Evolutionary conservation across 1,140 invertebrate genomes (phyloP).

Genomic region (Bombyx mandarina): DNA sequence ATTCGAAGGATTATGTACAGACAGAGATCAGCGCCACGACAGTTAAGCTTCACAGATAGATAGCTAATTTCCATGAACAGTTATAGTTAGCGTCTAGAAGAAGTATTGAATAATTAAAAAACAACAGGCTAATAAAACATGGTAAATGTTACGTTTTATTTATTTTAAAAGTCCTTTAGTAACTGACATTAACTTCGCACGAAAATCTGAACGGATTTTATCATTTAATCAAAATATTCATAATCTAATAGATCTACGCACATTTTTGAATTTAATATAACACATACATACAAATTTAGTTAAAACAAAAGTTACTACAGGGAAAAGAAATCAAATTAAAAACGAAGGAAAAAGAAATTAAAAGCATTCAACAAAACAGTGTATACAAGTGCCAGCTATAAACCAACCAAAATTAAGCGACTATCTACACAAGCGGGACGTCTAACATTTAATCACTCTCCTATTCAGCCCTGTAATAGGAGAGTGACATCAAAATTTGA

Average conservation of each 20-base stretch:
- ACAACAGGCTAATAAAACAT: neutral
- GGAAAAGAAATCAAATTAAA: constrained; percentile 39
- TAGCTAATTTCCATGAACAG: constrained; percentile 3
- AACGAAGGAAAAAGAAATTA: constrained; percentile 35
- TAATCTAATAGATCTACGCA: no score
- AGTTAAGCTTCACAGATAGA: constrained; percentile 13
- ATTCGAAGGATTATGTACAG: constrained; percentile 13
- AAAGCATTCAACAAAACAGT: constrained; percentile 53
- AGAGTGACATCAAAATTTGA: constrained; percentile 14
- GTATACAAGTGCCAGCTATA: constrained; percentile 63
- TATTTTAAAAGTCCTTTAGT: no score
- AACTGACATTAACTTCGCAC: no score
- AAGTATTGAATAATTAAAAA: no score
- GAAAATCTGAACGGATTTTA: no score
- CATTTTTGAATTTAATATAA: no score
- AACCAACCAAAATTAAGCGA: constrained; percentile 53
- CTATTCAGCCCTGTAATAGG: constrained; percentile 3
- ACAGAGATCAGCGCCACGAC: constrained; percentile 10
- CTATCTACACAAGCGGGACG: constrained; percentile 57
- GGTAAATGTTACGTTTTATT: neutral
- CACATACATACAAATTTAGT: no score
- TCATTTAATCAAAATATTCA: no score
- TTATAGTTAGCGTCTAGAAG: neutral
- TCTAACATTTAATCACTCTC: constrained; percentile 37
- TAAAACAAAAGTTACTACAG: constrained; percentile 40